Evolutionary conservation across 2,797 vertebrate genomes (phyloP).

Genomic region (Melanogrammus aeglefinus): DNA sequence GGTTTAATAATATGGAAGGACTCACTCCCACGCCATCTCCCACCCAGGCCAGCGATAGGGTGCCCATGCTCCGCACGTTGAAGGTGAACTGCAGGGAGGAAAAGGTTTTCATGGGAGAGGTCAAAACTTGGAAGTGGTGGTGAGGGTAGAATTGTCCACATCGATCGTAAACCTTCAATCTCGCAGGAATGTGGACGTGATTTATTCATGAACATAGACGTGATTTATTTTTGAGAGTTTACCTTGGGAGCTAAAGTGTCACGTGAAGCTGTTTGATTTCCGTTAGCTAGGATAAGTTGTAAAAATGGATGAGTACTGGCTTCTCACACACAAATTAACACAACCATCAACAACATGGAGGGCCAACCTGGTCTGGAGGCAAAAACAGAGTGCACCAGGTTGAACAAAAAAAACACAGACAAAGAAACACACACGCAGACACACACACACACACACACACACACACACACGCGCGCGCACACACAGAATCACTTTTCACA

Average conservation of each 20-base stretch:
- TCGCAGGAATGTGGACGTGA: too few relatives aligned
- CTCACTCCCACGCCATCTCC: constrained; percentile 91
- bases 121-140: too few relatives aligned
- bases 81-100: constrained; percentile 75
- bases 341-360: background rate
- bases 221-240: background rate
- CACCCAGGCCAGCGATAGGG: constrained; percentile 89
- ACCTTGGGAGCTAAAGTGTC: background rate
- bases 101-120: background rate
- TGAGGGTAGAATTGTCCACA: too few relatives aligned
- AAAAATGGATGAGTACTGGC: background rate
- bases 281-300: background rate
- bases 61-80: constrained; percentile 80
- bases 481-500: background rate
- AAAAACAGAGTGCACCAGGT: constrained; percentile 2
- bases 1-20: background rate
- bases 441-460: background rate
- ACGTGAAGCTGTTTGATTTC: background rate
- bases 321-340: background rate
- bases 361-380: background rate
- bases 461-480: background rate
- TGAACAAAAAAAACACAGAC: constrained; percentile 12
- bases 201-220: too few relatives aligned
- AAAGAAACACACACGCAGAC: constrained; percentile 6
- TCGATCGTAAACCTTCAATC: background rate